phyloP scores from a whole-genome alignment of 2,797 vertebrate genomes.

The Echiichthys vipera region DNA sequence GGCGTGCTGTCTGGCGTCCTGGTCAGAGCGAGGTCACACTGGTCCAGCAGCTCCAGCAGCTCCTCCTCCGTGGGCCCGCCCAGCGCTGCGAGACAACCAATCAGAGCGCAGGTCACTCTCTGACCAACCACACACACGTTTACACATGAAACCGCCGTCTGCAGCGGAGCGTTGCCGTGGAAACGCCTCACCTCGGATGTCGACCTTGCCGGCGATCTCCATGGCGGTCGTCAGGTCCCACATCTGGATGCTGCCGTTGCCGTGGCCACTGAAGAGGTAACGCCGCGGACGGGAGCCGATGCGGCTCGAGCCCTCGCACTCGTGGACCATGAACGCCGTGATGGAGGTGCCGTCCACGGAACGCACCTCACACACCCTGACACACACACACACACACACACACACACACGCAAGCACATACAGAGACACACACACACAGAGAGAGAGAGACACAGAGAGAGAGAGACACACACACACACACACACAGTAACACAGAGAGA shows the following conservation, averaged over 20 bases:
- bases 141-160: no score
- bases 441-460: not conserved
- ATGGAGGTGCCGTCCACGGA: constrained; percentile 90
- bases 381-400: constrained; percentile 2
- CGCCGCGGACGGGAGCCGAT: constrained; percentile 90
- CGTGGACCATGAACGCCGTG: constrained; percentile 91
- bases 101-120: constrained; percentile 13
- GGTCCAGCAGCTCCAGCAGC: constrained; percentile 90
- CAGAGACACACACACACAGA: not conserved
- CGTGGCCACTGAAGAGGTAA: constrained; percentile 92
- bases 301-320: constrained; percentile 93
- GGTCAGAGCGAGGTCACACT: constrained; percentile 89
- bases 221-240: constrained; percentile 96
- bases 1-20: constrained; percentile 86
- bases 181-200: constrained; percentile 79
- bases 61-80: constrained; percentile 91
- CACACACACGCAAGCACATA: not conserved
- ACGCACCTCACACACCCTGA: constrained; percentile 91
- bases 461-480: not conserved
- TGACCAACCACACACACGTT: no score
- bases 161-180: no score
- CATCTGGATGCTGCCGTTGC: constrained; percentile 94
- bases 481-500: not conserved
- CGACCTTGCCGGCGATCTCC: constrained; percentile 88
- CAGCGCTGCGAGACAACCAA: constrained; percentile 71